phyloP scores from a whole-genome alignment of 1,140 invertebrate species.

The Drosophila ironensis region DNA sequence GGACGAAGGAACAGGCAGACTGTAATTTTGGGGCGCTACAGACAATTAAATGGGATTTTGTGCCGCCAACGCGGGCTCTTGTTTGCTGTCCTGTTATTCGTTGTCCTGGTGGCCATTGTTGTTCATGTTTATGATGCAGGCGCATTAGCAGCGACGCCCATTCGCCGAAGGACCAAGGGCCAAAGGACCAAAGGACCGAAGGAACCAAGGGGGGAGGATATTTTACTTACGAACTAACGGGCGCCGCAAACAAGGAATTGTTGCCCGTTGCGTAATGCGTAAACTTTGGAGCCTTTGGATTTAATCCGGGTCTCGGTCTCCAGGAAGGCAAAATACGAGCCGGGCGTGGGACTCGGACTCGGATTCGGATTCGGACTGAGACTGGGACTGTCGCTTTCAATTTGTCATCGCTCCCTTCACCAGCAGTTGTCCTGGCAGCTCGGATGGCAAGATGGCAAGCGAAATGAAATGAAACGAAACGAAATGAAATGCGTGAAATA shows the following conservation, averaged over 20 bases:
- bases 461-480: not conserved
- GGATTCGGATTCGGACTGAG: not conserved
- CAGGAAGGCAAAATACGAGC: too few species aligned
- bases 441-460: not conserved
- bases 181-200: too few species aligned
- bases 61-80: not conserved
- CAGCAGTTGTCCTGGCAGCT: not conserved
- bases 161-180: not conserved
- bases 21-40: conserved; percentile 9
- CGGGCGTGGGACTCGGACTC: not conserved
- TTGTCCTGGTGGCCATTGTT: conserved; percentile 26
- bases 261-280: conserved; percentile 11
- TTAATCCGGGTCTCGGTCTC: conserved; percentile 39
- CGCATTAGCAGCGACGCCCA: conserved; percentile 48
- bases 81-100: not conserved
- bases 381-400: conserved; percentile 31
- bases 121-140: conserved; percentile 58
- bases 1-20: not conserved
- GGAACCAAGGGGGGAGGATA: too few species aligned
- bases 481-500: conserved; percentile 13
- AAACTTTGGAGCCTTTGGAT: conserved; percentile 26
- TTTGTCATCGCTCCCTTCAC: conserved; percentile 53
- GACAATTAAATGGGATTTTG: conserved; percentile 57
- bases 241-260: conserved; percentile 21
- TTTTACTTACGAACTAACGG: conserved; percentile 42